Conservation (phyloP, 2,113 vertebrate genomes). For the Typhlomys cinereus region DNA sequence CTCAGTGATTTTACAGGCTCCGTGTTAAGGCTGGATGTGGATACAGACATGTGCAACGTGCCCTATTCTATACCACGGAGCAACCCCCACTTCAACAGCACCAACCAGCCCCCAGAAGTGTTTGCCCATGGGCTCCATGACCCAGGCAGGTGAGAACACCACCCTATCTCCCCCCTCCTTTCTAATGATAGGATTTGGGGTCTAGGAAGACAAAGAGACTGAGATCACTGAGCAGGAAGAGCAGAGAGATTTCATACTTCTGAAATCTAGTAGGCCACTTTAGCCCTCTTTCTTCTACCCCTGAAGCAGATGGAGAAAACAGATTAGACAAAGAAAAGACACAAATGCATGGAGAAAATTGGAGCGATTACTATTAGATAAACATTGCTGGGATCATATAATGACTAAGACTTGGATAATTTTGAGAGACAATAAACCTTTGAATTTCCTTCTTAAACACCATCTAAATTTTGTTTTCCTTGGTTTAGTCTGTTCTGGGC, state of each 20-base stretch:
- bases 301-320: background rate
- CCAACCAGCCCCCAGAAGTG: conserved; percentile 98
- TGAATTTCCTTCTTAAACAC: background rate
- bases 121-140: conserved; percentile 98
- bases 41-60: conserved; percentile 91
- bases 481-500: background rate
- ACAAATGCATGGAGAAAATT: background rate
- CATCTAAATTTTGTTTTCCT: background rate
- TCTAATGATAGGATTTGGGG: background rate
- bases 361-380: background rate
- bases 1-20: conserved; percentile 98
- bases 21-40: conserved; percentile 95
- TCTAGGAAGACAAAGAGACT: background rate
- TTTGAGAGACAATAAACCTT: background rate
- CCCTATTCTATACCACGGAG: conserved; percentile 94
- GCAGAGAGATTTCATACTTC: accelerated
- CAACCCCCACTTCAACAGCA: conserved; percentile 99
- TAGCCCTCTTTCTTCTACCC: background rate
- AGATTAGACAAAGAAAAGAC: background rate
- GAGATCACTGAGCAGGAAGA: background rate
- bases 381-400: background rate
- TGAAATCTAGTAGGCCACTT: background rate
- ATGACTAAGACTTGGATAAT: background rate
- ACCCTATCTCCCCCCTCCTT: background rate
- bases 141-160: conserved; percentile 94